Conservation (phyloP, 2,113 vertebrate species). For the Tetrao urogallus region DNA sequence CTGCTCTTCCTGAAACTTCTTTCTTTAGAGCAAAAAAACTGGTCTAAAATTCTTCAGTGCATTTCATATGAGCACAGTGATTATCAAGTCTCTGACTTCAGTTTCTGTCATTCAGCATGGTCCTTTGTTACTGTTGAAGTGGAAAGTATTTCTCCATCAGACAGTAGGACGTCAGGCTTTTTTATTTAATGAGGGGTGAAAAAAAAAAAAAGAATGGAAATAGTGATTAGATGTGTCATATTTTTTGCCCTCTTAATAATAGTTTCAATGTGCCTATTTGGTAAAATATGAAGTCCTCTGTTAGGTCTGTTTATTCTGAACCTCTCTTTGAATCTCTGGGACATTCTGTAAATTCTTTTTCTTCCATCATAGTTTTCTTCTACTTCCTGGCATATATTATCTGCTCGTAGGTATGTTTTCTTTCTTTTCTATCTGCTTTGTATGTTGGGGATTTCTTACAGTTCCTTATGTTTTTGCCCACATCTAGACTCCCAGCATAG, state of each 20-base stretch:
- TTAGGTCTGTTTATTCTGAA: background rate
- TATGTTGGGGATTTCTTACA: background rate
- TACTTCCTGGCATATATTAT: background rate
- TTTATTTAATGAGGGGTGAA: background rate
- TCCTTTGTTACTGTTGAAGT: conserved; percentile 1
- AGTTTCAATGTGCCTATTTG: background rate
- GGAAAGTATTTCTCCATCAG: conserved; percentile 5
- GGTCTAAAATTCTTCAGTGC: background rate
- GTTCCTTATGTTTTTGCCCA: background rate
- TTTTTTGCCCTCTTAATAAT: background rate
- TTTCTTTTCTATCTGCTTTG: background rate
- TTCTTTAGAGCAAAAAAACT: background rate
- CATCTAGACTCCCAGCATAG: background rate
- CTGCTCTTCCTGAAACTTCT: background rate
- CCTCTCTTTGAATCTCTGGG: background rate
- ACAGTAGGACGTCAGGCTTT: background rate
- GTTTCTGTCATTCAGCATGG: background rate
- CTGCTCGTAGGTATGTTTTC: background rate
- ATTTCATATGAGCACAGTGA: background rate
- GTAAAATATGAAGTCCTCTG: background rate
- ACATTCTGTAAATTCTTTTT: background rate
- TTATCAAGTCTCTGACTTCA: background rate
- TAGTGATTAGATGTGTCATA: background rate
- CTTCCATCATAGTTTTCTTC: background rate
- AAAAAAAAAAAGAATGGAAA: background rate